Conservation (phyloP, 2,797 vertebrate species). For the Squalus acanthias region DNA sequence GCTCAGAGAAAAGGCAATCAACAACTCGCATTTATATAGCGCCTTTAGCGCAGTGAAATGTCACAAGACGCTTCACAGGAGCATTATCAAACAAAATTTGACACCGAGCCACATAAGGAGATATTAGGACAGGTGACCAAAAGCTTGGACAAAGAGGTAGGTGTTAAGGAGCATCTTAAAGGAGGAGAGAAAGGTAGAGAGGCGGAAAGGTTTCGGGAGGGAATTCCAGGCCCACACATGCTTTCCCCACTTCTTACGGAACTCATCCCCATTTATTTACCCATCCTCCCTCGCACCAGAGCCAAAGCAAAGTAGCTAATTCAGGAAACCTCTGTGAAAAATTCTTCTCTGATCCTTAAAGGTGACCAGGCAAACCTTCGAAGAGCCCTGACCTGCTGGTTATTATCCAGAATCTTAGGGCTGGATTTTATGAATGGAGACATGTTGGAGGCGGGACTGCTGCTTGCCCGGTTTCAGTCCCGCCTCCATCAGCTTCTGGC, state of each 20-base stretch:
- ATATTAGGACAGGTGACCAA: neutral
- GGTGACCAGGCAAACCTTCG: neutral
- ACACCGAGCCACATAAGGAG: neutral
- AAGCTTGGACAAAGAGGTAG: neutral
- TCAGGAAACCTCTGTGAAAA: neutral
- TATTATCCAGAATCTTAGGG: neutral
- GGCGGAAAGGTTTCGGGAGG: neutral
- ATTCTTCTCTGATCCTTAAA: neutral
- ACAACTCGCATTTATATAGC: neutral
- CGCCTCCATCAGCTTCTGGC: no score
- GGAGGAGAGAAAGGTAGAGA: neutral
- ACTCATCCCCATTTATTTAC: neutral
- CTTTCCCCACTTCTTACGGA: neutral
- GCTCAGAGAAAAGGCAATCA: neutral
- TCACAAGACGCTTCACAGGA: neutral
- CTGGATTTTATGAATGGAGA: no score
- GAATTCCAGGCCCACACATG: neutral
- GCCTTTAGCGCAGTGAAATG: no score
- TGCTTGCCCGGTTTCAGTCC: no score
- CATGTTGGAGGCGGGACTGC: no score
- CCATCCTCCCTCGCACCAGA: neutral
- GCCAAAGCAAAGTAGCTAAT: neutral
- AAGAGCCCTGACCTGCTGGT: neutral
- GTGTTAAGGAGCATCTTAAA: neutral
- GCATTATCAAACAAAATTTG: neutral